Evolutionary conservation across 2,113 vertebrate genomes (phyloP), one percentile per base, ranked within the genome.

Genomic region (Upupa epops): DNA sequence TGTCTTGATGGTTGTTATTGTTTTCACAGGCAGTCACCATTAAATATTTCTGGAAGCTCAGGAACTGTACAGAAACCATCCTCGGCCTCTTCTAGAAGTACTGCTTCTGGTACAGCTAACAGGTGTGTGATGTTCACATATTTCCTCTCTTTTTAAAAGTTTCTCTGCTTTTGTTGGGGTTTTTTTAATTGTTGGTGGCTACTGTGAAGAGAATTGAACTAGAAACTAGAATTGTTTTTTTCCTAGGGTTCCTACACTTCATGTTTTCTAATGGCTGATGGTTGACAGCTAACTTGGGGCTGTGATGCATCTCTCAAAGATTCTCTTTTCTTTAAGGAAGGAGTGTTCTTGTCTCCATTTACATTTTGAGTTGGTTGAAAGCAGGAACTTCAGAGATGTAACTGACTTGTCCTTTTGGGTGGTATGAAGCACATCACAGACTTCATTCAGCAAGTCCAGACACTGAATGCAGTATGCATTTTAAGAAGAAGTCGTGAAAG

Each of bases 31-130:
- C 96, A 96, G 81, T 96, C 96, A 4, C 96, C 95, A 36, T 94
- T 97, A 95, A 96, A 91, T 90, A 92, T 94, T 92, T 97, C 96
- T 82, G 97, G 97, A 88, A 96, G 92, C 91, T 96, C 93, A 93
- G 95, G 93, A 96, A 94, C 86, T 92, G 83, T 86, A 85, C 96
- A 97, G 92, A 97, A 96, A 91, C 94, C 95, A 88, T 89, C 97
- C 63, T 94, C 97, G 68, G 89, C 86, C 89, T 95, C 94, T 80
- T 97, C 94, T 90, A 84, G 91, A 71, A 95, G 89, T 69, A 89
- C 94, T 83, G 92, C 96, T 65, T 92, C 96, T 94, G 93, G 90
- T 55, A 83, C 95, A 90, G 58, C 91, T 20, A 95, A 87, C 92
- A 96, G 96, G 94, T 97, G 83, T 8, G 69, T 91, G 69, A 49